Evolutionary conservation across 2,797 vertebrate genomes (phyloP), one percentile per base, ranked within the genome.

Genomic region (Anolis apletophallus): DNA sequence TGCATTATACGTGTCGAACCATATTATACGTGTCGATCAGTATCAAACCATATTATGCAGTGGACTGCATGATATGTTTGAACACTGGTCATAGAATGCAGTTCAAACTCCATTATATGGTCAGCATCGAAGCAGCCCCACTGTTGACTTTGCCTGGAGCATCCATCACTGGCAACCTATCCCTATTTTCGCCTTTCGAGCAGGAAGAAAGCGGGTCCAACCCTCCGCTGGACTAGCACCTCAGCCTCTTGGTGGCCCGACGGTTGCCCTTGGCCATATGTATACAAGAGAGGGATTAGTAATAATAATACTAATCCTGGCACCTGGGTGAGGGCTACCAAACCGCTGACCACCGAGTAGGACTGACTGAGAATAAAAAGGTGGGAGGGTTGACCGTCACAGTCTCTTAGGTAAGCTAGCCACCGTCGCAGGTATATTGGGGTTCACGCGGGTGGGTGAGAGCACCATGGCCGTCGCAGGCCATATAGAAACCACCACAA

Each of bases 381-480:
- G n/a, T 34, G 61, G 52, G 73, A 5, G 16, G 13, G 14, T 1
- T 5, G 19, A 19, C 4, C 0, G 23, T 23, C 79, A 81, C 46
- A 10, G 10, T 23, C 26, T 57, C 59, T 36, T 64, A 13, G 40
- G 50, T 50, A 11, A 40, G 46, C 16, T 29, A 26, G 76, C 76
- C 59, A 46, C 40, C 36, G 10, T 50, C 21, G 7, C 68, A 72
- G 54, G 77, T 13, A 7, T 50, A n/a, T 13, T 29, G n/a, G 34
- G 67, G 17, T 4, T 1, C 10, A 54, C 1, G 55, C 68, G 23
- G 9, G 34, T 54, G 36, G 32, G 57, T 14, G 19, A 83, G 68
- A 87, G 86, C 86, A 87, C 86, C 86, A 79, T n/a, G 40, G 86
- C 86, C 86, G 79, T 67, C 3, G 5, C 0, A 67, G 61, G 86